Base-by-base conservation (phyloP, 2,888 invertebrate genomes). In the Cotesia congregata region DNA sequence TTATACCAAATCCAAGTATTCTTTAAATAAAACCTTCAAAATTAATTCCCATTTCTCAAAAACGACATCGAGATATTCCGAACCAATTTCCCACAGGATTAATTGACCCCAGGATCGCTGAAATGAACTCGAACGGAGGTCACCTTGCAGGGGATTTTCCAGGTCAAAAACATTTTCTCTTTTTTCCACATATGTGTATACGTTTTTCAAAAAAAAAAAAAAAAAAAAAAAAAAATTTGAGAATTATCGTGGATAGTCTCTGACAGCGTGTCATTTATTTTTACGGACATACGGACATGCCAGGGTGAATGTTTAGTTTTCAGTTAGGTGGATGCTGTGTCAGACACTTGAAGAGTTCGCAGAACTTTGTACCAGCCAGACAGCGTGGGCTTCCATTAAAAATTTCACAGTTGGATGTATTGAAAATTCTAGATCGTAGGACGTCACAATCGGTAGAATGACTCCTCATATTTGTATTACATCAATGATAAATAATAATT, bases 221-320 rank as follows among this genome's bases (percentile, higher is more conserved):
- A 30, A 30, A 30, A 30, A 30, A 30, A 30, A 20, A 41, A 9
- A 40, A 68, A n/a, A 6, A 68, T n/a, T 15, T 68, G 17, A 39
- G 17, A 64, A 64, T 7, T 50, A 76, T 79, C 75, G 69, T 74
- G 20, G 15, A 41, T 15, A 41, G 12, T 41, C 78, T 76, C 80
- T 77, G 83, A 83, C 85, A 77, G 79, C 75, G 85, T 86, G 85
- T 84, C 85, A 86, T 87, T 88, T 88, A 87, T 88, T 87, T 88
- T 87, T 85, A 85, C 86, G 86, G 86, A 86, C 85, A 86, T 85
- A 85, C 86, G 86, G 86, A 86, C 85, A 86, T 86, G 86, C 86
- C 86, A 88, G 88, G 87, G 88, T 86, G 81, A 84, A 87, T 85
- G 86, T 87, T 86, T 86, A 85, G 83, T 83, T 87, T 86, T 74